These are phyloP conservation scores for Ischnura elegans DNA, from an alignment of 2,888 invertebrate species.

Conservation along the genomic window DNA sequence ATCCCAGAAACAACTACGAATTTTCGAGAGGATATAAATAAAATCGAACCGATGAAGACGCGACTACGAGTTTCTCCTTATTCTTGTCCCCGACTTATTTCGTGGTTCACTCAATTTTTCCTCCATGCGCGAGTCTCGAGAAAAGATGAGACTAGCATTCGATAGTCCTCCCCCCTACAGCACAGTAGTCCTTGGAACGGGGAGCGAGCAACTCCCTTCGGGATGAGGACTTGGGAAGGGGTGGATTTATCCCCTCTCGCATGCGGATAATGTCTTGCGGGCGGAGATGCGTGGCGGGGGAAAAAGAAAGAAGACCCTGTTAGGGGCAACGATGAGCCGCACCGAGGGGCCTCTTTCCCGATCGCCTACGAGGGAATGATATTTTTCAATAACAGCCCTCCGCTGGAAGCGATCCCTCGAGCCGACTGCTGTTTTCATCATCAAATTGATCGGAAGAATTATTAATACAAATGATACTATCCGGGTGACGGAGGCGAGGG, in stretches of 20 bases:
- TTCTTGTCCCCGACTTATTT: no score
- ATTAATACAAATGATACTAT: slow-evolving; percentile 53
- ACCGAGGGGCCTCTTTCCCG: neutral
- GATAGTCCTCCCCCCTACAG: no score
- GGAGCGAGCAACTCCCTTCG: neutral
- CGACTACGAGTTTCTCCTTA: no score
- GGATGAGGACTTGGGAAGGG: neutral
- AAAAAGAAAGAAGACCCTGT: neutral
- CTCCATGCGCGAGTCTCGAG: no score
- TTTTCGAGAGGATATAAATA: no score
- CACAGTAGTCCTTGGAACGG: neutral
- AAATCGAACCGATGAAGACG: no score
- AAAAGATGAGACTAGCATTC: no score
- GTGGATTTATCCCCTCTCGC: neutral
- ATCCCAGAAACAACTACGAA: no score
- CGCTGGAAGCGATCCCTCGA: slow-evolving; percentile 10
- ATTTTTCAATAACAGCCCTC: slow-evolving; percentile 2
- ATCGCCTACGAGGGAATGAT: slow-evolving; percentile 35
- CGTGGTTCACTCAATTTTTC: no score
- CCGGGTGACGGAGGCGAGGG: neutral
- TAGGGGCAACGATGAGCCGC: neutral
- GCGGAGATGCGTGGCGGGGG: neutral
- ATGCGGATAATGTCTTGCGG: slow-evolving; percentile 23
- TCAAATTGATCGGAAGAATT: slow-evolving; percentile 42
- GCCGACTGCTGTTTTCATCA: slow-evolving; percentile 49